Percentiles rank a stretch among this genome's conserved stretches.
These are phyloP conservation scores for Micromussa lordhowensis DNA, from an alignment of 92 coral and sea anemone species.

Conservation along the genomic window DNA sequence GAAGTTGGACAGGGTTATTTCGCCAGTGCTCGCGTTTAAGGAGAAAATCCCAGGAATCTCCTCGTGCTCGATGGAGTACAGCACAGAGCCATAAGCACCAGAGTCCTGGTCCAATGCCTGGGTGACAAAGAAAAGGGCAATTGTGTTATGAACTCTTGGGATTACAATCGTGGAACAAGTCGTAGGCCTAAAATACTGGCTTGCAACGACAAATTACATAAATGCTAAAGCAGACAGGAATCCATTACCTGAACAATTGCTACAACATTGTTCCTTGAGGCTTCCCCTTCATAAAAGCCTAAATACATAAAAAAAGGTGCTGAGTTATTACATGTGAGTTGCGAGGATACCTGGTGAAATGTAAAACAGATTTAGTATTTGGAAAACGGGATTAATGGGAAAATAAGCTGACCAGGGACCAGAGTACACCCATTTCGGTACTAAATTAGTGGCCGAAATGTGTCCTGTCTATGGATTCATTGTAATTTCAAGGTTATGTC, in stretches of 20 bases:
- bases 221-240: background rate
- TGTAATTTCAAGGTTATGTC: too few species aligned
- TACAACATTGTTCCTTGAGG: constrained; percentile 41
- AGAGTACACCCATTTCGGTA: too few species aligned
- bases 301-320: background rate
- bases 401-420: too few species aligned
- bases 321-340: background rate
- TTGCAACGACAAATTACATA: background rate
- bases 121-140: background rate
- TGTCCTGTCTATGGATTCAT: too few species aligned
- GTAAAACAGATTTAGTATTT: too few species aligned
- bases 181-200: background rate
- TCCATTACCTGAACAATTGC: constrained; percentile 58
- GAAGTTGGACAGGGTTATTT: constrained; percentile 49
- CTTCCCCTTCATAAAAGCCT: constrained; percentile 70
- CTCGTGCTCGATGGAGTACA: constrained; percentile 55
- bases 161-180: background rate
- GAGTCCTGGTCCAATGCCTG: constrained; percentile 91
- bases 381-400: too few species aligned
- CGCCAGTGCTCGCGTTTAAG: constrained; percentile 61
- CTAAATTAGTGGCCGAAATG: too few species aligned
- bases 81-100: constrained; percentile 59
- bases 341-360: too few species aligned
- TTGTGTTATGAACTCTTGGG: background rate
- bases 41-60: constrained; percentile 57